Conservation (phyloP, 2,888 invertebrate genomes). For the Apoda limacodes region DNA sequence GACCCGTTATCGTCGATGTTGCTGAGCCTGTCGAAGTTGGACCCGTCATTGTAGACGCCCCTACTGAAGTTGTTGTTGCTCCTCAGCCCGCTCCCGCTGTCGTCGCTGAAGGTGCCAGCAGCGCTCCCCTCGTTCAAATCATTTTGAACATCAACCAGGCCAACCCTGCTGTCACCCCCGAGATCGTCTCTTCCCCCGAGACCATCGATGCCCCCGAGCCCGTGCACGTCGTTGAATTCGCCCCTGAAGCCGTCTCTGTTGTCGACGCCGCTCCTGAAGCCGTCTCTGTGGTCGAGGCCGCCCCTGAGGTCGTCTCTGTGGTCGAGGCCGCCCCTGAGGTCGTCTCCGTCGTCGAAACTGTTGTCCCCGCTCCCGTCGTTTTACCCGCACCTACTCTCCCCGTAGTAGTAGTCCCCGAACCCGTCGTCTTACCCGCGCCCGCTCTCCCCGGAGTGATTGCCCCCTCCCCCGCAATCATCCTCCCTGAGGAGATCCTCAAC, state of each 20-base stretch:
- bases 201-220: conserved; percentile 3
- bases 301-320: conserved; percentile 8
- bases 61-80: conserved; percentile 25
- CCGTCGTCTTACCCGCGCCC: conserved; percentile 25
- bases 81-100: conserved; percentile 13
- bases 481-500: conserved; percentile 32
- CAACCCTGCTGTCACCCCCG: conserved; percentile 22
- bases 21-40: conserved; percentile 6
- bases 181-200: conserved; percentile 3
- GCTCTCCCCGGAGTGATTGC: too few relatives aligned
- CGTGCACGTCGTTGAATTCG: conserved; percentile 3
- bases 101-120: conserved; percentile 14
- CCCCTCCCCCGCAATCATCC: conserved; percentile 27
- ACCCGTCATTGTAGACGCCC: conserved; percentile 9
- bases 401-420: conserved; percentile 20
- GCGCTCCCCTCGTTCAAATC: conserved; percentile 28
- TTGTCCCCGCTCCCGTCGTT: background rate
- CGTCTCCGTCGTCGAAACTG: conserved; percentile 11
- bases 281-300: conserved; percentile 3
- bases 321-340: conserved; percentile 10
- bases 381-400: conserved; percentile 3
- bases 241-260: conserved; percentile 9
- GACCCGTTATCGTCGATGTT: conserved; percentile 18
- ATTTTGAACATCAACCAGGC: conserved; percentile 29
- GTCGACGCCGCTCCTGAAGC: conserved; percentile 4